Base-by-base conservation (phyloP, 2,888 invertebrate genomes). In the Aporophyla lueneburgensis region DNA sequence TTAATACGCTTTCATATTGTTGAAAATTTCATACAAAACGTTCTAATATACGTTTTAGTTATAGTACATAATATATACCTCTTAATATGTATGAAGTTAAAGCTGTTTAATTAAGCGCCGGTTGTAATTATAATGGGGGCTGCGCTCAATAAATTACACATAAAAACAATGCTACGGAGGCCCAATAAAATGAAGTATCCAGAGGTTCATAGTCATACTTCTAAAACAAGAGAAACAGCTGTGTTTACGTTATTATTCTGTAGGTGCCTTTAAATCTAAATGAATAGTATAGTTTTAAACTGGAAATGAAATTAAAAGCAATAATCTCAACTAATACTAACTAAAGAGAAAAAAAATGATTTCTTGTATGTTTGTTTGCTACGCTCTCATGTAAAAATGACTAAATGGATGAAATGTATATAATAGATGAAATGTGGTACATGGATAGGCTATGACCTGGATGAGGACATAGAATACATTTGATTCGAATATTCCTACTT, bases 81-180 rank as follows among this genome's bases (percentile, higher is more conserved):
- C n/a, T 43, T 76, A 68, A 78, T 76, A 74, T 62, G 54, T 27
- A 74, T 24, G 43, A 76, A 78, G 71, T 67, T 76, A 59, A 77
- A 65, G 62, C 58, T 43, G 62, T 82, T 84, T 88, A 88, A 88
- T 88, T 87, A 88, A 88, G 85, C 79, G 73, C 73, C 59, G 71
- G 74, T 74, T 85, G 84, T 86, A 88, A 89, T 86, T 84, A 83
- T 79, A 82, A 81, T 58, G 43, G 24, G 76, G 80, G 78, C 70
- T 71, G 69, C 61, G 77, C 76, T 80, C 74, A 83, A 81, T 87
- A 83, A 87, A 86, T 88, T 80, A 81, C 66, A 81, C 76, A 85
- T 76, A 78, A 86, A 77, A 87, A 85, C 82, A 84, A 81, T 83
- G 65, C 74, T 86, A 76, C 61, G 49, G n/a, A 63, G 71, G 49